phyloP scores from a whole-genome alignment of 2,888 invertebrate genomes.

The Callyntrura sp. region DNA sequence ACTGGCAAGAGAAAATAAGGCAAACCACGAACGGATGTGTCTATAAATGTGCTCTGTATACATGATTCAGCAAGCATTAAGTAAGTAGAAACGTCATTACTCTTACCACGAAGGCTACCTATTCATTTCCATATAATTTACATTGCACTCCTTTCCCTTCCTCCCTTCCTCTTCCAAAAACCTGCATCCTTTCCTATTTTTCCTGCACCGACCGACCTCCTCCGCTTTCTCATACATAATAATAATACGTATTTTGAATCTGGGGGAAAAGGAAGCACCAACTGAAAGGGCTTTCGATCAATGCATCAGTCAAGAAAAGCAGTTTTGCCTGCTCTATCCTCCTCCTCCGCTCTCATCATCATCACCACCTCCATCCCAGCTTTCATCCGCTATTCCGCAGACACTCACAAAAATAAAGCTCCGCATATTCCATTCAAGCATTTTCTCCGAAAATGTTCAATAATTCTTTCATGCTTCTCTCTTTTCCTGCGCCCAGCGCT shows the following conservation, averaged over 20 bases:
- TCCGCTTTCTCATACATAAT: constrained; percentile 26
- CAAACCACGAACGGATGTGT: neutral
- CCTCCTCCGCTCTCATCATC: neutral
- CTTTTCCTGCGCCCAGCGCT: neutral
- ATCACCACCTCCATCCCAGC: neutral
- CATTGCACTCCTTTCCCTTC: constrained; percentile 56
- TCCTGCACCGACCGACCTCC: neutral
- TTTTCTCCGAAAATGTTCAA: constrained; percentile 35
- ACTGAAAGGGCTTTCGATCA: constrained; percentile 23
- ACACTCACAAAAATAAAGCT: constrained; percentile 28
- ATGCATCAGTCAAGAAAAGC: constrained; percentile 42
- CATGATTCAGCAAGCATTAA: constrained; percentile 24
- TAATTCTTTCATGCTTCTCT: constrained; percentile 40
- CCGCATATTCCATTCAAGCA: constrained; percentile 44
- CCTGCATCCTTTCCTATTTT: constrained; percentile 39
- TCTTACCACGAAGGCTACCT: constrained; percentile 37
- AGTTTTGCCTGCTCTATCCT: constrained; percentile 6
- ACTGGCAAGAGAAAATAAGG: neutral
- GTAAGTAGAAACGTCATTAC: constrained; percentile 47
- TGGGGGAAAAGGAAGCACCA: constrained; percentile 30
- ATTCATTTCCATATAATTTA: constrained; percentile 54
- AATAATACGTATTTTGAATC: constrained; percentile 52
- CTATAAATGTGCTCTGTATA: neutral
- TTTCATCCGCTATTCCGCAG: constrained; percentile 39
- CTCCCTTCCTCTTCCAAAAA: neutral